These are phyloP conservation scores for Dioctria linearis DNA, from an alignment of 2,888 invertebrate genomes.

Conservation along the genomic window DNA sequence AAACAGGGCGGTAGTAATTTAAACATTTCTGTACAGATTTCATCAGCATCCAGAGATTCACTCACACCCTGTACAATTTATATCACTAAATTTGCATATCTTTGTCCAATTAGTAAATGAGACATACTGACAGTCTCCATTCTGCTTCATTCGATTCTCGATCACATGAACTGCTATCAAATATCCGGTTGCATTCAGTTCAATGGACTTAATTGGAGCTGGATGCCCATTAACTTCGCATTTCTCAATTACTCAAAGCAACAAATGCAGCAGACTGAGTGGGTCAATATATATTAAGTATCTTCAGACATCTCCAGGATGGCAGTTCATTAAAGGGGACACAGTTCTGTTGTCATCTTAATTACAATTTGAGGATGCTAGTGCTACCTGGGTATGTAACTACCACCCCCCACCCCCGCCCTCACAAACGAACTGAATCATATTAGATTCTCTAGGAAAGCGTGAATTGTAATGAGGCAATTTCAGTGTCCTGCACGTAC, in stretches of 20 bases:
- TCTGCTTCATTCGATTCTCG: slow-evolving; percentile 17
- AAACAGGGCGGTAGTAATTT: not conserved
- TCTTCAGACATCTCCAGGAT: slow-evolving; percentile 18
- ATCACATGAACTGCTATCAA: slow-evolving; percentile 34
- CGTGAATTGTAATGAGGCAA: slow-evolving; percentile 27
- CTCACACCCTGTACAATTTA: slow-evolving; percentile 5
- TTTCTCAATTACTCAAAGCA: slow-evolving; percentile 49
- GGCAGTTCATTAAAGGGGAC: slow-evolving; percentile 31
- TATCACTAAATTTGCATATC: slow-evolving; percentile 39
- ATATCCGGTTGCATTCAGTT: slow-evolving; percentile 46
- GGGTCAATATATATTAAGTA: slow-evolving; percentile 30
- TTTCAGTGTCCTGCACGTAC: slow-evolving; percentile 20
- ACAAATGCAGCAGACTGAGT: slow-evolving; percentile 29
- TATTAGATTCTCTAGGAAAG: slow-evolving; percentile 18
- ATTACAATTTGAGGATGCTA: slow-evolving; percentile 39
- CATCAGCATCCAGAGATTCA: not conserved
- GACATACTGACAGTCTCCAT: slow-evolving; percentile 17
- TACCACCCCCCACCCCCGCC: no score
- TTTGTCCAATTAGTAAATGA: slow-evolving; percentile 47
- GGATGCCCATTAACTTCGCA: slow-evolving; percentile 42
- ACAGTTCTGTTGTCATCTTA: slow-evolving; percentile 38
- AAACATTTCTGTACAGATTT: not conserved
- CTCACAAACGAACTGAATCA: slow-evolving; percentile 14
- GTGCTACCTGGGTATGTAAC: slow-evolving; percentile 6
- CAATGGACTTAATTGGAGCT: slow-evolving; percentile 43